These are phyloP conservation scores for Chamaedrilus cognettii DNA, from an alignment of 2,888 invertebrate species.

Conservation along the genomic window DNA sequence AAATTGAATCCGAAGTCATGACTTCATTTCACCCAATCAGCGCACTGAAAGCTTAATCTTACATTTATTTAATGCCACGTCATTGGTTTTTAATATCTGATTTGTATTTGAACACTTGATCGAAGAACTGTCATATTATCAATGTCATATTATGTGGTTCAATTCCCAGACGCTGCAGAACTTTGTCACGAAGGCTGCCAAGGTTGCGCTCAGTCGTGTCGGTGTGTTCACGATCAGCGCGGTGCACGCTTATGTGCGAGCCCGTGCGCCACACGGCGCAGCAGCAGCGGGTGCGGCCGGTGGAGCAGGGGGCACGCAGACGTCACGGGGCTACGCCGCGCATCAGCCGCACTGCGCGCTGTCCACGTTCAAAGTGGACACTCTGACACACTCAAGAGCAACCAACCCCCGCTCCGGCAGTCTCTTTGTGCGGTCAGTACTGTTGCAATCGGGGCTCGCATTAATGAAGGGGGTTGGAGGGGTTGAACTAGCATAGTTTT, in stretches of 20 bases:
- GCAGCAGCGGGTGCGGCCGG: constrained; percentile 83
- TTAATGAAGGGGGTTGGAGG: too few relatives aligned
- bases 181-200: constrained; percentile 92
- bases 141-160: too few relatives aligned
- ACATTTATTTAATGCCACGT: too few relatives aligned
- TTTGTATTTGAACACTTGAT: too few relatives aligned
- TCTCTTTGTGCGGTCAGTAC: neutral
- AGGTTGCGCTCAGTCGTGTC: constrained; percentile 89
- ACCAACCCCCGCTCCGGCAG: neutral
- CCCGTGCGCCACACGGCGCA: constrained; percentile 74
- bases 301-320: constrained; percentile 54
- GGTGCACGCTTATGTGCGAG: constrained; percentile 97
- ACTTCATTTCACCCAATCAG: too few relatives aligned
- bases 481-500: too few relatives aligned
- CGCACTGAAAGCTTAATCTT: too few relatives aligned
- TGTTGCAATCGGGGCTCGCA: too few relatives aligned
- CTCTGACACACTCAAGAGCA: constrained; percentile 7
- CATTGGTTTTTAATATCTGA: too few relatives aligned
- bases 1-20: too few relatives aligned
- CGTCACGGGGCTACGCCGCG: constrained; percentile 26
- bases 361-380: constrained; percentile 39
- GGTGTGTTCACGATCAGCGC: constrained; percentile 98
- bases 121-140: too few relatives aligned
- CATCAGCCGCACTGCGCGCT: constrained; percentile 35
- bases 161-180: constrained; percentile 88